These are phyloP conservation scores for Ptyas mucosa DNA, from an alignment of 2,113 vertebrate species.

Conservation along the genomic window DNA sequence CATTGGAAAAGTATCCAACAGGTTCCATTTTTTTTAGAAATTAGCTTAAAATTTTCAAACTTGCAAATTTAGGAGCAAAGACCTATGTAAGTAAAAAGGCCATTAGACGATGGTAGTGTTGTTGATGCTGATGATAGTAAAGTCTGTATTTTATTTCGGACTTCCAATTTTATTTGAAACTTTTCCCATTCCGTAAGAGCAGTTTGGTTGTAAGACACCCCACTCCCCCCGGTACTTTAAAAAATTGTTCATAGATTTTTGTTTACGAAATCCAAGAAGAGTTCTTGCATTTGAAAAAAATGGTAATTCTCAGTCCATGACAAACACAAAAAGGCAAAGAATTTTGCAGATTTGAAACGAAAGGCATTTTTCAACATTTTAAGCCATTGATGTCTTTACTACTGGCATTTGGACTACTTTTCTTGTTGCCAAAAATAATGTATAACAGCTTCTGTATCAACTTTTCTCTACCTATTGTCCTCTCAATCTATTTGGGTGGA, in stretches of 20 bases:
- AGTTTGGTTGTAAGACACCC: background rate
- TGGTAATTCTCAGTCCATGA: background rate
- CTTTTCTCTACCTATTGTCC: background rate
- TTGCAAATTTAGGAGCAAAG: background rate
- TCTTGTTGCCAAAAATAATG: background rate
- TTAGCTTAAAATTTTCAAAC: background rate
- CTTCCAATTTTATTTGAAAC: background rate
- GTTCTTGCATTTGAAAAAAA: background rate
- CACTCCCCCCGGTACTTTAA: background rate
- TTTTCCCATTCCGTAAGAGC: background rate
- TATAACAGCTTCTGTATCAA: constrained; percentile 24
- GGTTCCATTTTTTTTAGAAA: background rate
- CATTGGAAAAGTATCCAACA: background rate
- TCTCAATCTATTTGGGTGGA: background rate
- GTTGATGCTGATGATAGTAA: too few relatives aligned
- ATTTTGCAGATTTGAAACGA: background rate
- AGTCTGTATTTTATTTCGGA: background rate
- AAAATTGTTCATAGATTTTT: background rate
- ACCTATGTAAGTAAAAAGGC: background rate
- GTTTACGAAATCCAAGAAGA: background rate
- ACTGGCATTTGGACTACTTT: background rate
- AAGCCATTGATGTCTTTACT: background rate
- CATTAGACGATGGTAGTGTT: background rate
- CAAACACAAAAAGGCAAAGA: background rate
- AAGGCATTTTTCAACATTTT: background rate